A percentile compares a stretch with the other conserved stretches of the same genome.
Evolutionary conservation across 64 coral and sea anemone species (phyloP).

Genomic region (Porites lutea): DNA sequence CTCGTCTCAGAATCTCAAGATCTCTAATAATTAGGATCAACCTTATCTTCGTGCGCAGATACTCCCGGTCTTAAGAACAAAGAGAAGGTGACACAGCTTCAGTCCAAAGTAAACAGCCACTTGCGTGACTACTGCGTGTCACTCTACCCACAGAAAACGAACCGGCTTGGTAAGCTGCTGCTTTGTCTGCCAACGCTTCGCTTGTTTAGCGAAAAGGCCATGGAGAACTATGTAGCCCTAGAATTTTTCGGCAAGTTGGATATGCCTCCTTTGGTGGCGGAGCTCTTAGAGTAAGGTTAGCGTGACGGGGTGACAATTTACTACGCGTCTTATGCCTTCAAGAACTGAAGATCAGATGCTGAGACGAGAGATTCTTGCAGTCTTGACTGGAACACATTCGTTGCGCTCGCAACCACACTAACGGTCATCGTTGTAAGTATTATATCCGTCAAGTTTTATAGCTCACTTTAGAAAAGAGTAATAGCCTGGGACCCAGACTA

Average conservation of each 20-base stretch:
- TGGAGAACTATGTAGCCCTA: conserved; percentile 92
- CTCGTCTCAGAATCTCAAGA: not conserved
- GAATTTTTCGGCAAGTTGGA: conserved; percentile 98
- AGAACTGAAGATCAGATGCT: not conserved
- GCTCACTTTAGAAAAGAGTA: too few relatives aligned
- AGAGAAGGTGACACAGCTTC: conserved; percentile 73
- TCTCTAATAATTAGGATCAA: not conserved
- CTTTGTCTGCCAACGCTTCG: conserved; percentile 89
- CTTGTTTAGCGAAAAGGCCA: conserved; percentile 87
- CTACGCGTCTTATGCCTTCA: not conserved
- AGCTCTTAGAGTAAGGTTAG: conserved; percentile 71
- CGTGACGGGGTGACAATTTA: not conserved
- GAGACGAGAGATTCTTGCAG: conserved; percentile 4
- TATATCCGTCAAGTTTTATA: not conserved
- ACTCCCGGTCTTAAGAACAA: conserved; percentile 84
- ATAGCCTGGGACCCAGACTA: too few relatives aligned
- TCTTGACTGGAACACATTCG: not conserved
- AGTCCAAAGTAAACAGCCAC: conserved; percentile 74
- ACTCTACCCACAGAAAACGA: conserved; percentile 67
- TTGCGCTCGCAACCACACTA: not conserved
- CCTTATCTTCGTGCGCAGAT: conserved; percentile 42
- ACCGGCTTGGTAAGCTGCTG: conserved; percentile 89
- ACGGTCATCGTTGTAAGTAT: not conserved
- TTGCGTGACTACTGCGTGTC: conserved; percentile 75
- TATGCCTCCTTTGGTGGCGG: conserved; percentile 92